These are phyloP conservation scores for Drosophila sp. DNA, from an alignment of 1,140 invertebrate species.

Conservation along the genomic window DNA sequence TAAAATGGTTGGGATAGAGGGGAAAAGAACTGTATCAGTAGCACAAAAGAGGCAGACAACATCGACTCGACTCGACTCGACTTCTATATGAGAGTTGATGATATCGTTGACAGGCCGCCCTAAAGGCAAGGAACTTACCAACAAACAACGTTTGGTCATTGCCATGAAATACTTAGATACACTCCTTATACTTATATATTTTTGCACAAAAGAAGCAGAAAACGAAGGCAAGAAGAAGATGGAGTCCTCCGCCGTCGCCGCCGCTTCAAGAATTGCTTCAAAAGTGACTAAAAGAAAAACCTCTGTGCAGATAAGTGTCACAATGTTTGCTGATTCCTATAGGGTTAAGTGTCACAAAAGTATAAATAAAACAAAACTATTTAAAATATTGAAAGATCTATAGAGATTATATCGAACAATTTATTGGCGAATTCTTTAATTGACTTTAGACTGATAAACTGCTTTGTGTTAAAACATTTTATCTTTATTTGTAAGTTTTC, in stretches of 20 bases:
- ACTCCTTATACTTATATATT: slow-evolving; percentile 23
- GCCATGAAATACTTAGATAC: slow-evolving; percentile 8
- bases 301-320: slow-evolving; percentile 33
- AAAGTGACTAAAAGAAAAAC: slow-evolving; percentile 14
- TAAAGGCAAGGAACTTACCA: slow-evolving; percentile 5
- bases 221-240: not conserved
- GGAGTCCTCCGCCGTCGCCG: not conserved
- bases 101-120: slow-evolving; percentile 21
- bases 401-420: too few species aligned
- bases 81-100: slow-evolving; percentile 39
- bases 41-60: slow-evolving; percentile 50
- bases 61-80: slow-evolving; percentile 1
- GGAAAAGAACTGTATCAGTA: slow-evolving; percentile 59
- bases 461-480: too few species aligned
- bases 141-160: slow-evolving; percentile 26
- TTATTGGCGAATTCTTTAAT: too few species aligned
- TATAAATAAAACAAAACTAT: not conserved
- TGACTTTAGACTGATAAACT: too few species aligned
- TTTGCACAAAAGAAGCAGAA: slow-evolving; percentile 46
- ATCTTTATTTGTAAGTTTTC: not conserved
- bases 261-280: slow-evolving; percentile 21
- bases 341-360: slow-evolving; percentile 48
- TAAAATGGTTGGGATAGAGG: slow-evolving; percentile 1
- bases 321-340: slow-evolving; percentile 29
- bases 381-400: too few species aligned